Base-by-base conservation (phyloP, 2,797 vertebrate species). In the Streptopelia turtur region DNA sequence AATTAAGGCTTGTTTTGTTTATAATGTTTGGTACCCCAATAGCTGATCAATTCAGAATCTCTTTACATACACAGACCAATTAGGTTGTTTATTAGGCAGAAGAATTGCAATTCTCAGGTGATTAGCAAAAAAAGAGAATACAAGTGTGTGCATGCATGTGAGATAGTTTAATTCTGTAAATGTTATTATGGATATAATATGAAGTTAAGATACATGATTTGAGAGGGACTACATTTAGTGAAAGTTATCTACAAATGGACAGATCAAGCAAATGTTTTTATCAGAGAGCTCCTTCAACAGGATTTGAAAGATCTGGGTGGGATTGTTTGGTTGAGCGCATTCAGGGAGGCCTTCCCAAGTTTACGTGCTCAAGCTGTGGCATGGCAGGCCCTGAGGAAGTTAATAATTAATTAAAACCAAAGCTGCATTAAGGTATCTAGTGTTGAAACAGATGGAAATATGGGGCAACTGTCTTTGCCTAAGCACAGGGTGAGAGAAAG, bases 121-220 rank as follows among this genome's bases (percentile, higher is more conserved):
- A 43, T 37, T 60, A 72, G 11, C 3, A 52, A 68, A 87, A 37
- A 25, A 68, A 45, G 5, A 63, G 33, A 81, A 37, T 33, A 30
- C 8, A 12, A 61, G 4, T 25, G 10, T 57, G 16, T 31, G 13
- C 3, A 13, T 21, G 10, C 23, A 65, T 0, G 0, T 69, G 17
- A 59, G 22, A 47, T 6, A 69, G 9, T 55, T 84, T 87, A 24
- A 52, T 70, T 75, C 17, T 2, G 0, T 28, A 61, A 53, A 6
- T 56, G 33, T 77, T 77, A 31, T n/a, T 86, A 16, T 17, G 27
- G 30, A 20, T 84, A 41, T 24, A 70, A 25, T 12, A 70, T 45
- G 23, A 70, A 57, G 9, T 77, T n/a, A 90, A 74, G 20, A 41
- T 35, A 49, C 0, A 1, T 63, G 39, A 56, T 47, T 7, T 70